Evolutionary conservation across 1,140 invertebrate genomes (phyloP).

Genomic region (Bombus consobrinus): DNA sequence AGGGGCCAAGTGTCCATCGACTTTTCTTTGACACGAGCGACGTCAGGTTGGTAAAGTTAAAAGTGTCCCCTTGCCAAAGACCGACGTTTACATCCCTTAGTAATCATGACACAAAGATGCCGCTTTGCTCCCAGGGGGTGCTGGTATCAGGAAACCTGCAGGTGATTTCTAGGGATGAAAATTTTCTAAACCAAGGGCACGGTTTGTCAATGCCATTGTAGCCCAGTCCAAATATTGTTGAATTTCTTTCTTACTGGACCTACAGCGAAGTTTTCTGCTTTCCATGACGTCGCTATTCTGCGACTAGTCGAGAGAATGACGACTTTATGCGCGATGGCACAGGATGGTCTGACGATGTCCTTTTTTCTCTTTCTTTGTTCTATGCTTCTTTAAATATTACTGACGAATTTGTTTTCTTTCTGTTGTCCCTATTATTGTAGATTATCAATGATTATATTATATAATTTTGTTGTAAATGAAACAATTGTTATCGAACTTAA

Average conservation of each 20-base stretch:
- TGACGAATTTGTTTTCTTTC: not conserved
- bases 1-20: not conserved
- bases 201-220: constrained; percentile 68
- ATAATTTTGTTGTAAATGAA: too few species aligned
- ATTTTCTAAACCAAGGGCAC: constrained; percentile 55
- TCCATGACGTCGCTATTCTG: constrained; percentile 43
- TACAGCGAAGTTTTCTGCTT: constrained; percentile 60
- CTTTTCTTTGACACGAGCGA: not conserved
- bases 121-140: constrained; percentile 26
- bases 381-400: not conserved
- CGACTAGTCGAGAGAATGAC: constrained; percentile 33
- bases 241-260: constrained; percentile 54
- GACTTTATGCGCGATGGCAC: constrained; percentile 49
- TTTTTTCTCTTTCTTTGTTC: not conserved
- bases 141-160: constrained; percentile 31
- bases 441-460: not conserved
- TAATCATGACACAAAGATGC: constrained; percentile 68
- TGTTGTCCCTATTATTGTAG: not conserved
- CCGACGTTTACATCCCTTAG: constrained; percentile 19
- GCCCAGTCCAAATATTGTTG: constrained; percentile 67
- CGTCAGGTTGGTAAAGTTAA: constrained; percentile 19
- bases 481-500: too few species aligned
- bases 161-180: constrained; percentile 60
- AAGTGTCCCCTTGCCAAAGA: constrained; percentile 11
- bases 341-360: not conserved